phyloP scores from a whole-genome alignment of 64 coral and sea anemone species.

The Pocillopora verrucosa region DNA sequence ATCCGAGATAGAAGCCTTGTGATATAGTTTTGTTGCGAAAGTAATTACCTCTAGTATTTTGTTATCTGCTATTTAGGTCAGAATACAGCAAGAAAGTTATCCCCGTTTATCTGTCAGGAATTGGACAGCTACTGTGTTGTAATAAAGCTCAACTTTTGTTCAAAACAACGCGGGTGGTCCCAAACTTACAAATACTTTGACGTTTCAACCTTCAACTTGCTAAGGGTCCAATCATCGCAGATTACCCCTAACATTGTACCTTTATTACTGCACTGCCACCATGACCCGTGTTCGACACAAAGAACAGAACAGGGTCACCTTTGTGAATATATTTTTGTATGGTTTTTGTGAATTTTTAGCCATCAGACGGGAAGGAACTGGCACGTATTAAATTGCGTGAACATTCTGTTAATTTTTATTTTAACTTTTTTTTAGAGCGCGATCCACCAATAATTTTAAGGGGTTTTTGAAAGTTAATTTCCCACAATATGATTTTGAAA shows the following conservation, averaged over 20 bases:
- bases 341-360: background rate
- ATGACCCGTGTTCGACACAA: background rate
- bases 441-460: background rate
- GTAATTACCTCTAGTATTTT: slow-evolving; percentile 6
- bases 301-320: background rate
- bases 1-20: background rate
- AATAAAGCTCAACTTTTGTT: slow-evolving; percentile 27
- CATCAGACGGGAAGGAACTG: background rate
- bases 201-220: background rate
- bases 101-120: slow-evolving; percentile 9
- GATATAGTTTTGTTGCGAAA: background rate
- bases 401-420: background rate
- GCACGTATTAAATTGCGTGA: background rate
- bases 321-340: background rate
- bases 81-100: slow-evolving; percentile 3
- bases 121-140: background rate
- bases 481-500: slow-evolving; percentile 36
- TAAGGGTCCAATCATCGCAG: background rate
- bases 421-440: background rate
- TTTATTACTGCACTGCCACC: no score
- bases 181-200: background rate
- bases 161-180: slow-evolving; percentile 8
- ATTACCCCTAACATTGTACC: no score
- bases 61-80: background rate
- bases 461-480: slow-evolving; percentile 29